Percentiles rank a stretch among this genome's conserved stretches.
phyloP scores from a whole-genome alignment of 2,113 vertebrate genomes.

The Coreoperca whiteheadi region DNA sequence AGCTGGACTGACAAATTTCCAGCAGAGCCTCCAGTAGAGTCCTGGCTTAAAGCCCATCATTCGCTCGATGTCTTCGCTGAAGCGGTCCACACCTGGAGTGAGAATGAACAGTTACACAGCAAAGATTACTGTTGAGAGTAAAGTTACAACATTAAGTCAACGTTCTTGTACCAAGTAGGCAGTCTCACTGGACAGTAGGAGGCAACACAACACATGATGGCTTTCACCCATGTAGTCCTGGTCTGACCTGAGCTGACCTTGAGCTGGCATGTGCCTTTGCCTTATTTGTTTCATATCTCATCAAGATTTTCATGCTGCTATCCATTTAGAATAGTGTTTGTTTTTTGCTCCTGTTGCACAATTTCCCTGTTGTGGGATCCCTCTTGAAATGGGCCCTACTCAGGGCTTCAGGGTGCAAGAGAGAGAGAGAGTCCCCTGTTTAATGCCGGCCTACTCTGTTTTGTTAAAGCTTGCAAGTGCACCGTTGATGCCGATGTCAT shows the following conservation, averaged over 20 bases:
- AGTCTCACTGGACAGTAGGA: constrained; percentile 12
- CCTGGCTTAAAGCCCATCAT: constrained; percentile 99
- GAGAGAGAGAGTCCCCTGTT: too few relatives aligned
- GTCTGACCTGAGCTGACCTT: neutral
- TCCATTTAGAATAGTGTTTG: neutral
- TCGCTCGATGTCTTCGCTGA: constrained; percentile 95
- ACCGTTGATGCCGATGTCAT: too few relatives aligned
- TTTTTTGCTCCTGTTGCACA: neutral
- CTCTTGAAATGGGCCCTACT: neutral
- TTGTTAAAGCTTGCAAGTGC: too few relatives aligned
- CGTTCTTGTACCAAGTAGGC: constrained; percentile 24
- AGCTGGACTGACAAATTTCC: constrained; percentile 97
- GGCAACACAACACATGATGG: neutral
- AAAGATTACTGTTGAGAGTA: constrained; percentile 8
- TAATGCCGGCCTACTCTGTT: too few relatives aligned
- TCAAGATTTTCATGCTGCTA: neutral
- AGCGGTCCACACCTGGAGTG: constrained; percentile 94
- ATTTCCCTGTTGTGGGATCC: neutral
- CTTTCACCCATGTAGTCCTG: neutral
- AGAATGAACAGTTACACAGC: constrained; percentile 43
- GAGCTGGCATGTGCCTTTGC: neutral
- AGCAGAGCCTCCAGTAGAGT: constrained; percentile 98
- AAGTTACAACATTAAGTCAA: neutral
- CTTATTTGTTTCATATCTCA: constrained; percentile 19
- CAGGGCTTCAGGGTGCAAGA: too few relatives aligned